A percentile compares a stretch with the other conserved stretches of the same genome.
Evolutionary conservation across 2,888 invertebrate genomes (phyloP).

Genomic region (Frankliniella fusca): DNA sequence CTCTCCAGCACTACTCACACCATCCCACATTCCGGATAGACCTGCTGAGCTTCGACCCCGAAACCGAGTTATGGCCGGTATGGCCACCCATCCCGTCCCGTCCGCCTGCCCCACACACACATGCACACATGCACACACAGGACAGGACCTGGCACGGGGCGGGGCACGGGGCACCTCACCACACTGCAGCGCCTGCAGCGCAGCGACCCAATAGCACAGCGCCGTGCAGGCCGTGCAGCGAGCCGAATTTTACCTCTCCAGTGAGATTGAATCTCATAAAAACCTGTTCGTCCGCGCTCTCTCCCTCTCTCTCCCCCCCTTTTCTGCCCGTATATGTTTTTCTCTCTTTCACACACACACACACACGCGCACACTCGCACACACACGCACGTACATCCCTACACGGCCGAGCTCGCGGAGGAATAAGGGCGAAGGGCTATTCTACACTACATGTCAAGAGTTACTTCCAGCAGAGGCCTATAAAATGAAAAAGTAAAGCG

Average conservation of each 20-base stretch:
- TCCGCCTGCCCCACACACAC: background rate
- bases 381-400: background rate
- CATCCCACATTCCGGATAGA: background rate
- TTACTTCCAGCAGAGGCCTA: too few species aligned
- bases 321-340: too few species aligned
- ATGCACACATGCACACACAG: too few species aligned
- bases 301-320: background rate
- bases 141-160: too few species aligned
- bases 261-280: background rate
- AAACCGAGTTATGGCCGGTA: background rate
- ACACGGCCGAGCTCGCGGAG: too few species aligned
- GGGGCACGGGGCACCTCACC: too few species aligned
- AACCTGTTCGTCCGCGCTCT: background rate
- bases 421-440: too few species aligned
- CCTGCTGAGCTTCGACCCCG: conserved; percentile 10
- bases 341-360: background rate
- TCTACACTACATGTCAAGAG: too few species aligned
- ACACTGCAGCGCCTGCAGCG: background rate
- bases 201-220: background rate
- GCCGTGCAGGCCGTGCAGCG: background rate
- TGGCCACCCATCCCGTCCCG: conserved; percentile 3
- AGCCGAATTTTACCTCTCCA: background rate
- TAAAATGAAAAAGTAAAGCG: too few species aligned
- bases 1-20: background rate
- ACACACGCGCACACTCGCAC: background rate